Base-by-base conservation (phyloP, 2,797 vertebrate genomes). In the Delichon dasypus region DNA sequence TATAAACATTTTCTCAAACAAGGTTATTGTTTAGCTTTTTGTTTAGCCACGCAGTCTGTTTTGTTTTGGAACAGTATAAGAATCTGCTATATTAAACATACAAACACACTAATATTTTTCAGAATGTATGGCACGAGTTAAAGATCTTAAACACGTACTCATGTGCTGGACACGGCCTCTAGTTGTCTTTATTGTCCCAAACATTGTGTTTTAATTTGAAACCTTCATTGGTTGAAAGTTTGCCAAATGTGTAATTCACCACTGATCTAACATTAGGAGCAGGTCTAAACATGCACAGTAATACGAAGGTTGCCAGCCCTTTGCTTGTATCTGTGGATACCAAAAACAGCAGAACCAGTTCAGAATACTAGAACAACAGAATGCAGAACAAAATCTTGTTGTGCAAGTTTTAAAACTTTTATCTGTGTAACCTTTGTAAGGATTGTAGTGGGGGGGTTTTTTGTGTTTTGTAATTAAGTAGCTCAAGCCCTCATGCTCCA, bases 321-420 rank as follows among this genome's bases (percentile, higher is more conserved):
- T 95, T 96, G 79, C 96, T 97, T 97, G 99, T 99, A 98, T 99
- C 99, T 99, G 98, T 99, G 99, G 99, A 99, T 99, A 99, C 99
- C 98, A 98, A 98, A 98, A 99, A 99, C 99, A 99, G 97, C 97
- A 98, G 98, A 99, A 99, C 98, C 98, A 98, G 99, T 99, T 98
- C 98, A 98, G 95, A 98, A 96, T 96, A 90, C 97, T 89, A 96
- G 95, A 97, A 97, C 95, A 97, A 96, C 96, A 97, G 97, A 98
- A 96, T 96, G 91, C 96, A 95, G 90, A 97, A 96, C 96, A 97
- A 97, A 98, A 98, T 98, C 98, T 98, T 90, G 98, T 98, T 98
- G 97, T 98, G 98, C 99, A 98, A 98, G 98, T 98, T 98, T 98
- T 98, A 98, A 98, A 98, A 98, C 98, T 98, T 99, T 98, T 98